phyloP scores from a whole-genome alignment of 2,888 invertebrate species.

The Zootermopsis nevadensis region DNA sequence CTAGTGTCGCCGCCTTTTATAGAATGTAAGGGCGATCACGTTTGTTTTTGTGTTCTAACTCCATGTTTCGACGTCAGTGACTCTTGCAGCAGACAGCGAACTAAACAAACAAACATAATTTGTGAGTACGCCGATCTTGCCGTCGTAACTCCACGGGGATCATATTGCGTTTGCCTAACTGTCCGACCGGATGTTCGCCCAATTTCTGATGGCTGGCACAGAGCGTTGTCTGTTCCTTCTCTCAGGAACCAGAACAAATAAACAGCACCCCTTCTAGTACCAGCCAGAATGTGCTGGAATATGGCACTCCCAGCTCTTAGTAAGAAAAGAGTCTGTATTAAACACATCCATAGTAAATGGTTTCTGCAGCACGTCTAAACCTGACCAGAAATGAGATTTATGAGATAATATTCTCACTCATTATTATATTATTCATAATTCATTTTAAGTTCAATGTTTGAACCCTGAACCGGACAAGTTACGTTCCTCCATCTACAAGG shows the following conservation, averaged over 20 bases:
- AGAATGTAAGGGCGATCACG: neutral
- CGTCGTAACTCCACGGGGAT: neutral
- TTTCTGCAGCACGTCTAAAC: neutral
- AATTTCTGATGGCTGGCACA: constrained; percentile 19
- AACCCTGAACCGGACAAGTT: no score
- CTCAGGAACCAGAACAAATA: neutral
- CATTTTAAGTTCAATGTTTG: no score
- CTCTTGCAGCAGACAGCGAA: neutral
- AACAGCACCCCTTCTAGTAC: neutral
- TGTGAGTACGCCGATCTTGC: neutral
- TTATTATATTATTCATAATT: neutral
- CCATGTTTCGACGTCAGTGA: neutral
- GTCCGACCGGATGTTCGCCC: constrained; percentile 8
- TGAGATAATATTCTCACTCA: neutral
- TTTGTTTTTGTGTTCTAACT: neutral
- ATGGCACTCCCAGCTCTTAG: neutral
- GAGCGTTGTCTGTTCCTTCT: neutral
- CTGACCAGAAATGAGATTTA: neutral
- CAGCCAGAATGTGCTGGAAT: neutral
- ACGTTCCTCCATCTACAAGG: no score
- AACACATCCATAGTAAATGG: neutral
- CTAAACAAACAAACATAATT: neutral
- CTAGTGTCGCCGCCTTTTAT: no score
- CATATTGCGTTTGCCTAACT: neutral
- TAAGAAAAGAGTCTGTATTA: neutral